Evolutionary conservation across 2,888 invertebrate species (phyloP), one percentile per base, ranked within the genome.

Genomic region (Nebria brevicollis): DNA sequence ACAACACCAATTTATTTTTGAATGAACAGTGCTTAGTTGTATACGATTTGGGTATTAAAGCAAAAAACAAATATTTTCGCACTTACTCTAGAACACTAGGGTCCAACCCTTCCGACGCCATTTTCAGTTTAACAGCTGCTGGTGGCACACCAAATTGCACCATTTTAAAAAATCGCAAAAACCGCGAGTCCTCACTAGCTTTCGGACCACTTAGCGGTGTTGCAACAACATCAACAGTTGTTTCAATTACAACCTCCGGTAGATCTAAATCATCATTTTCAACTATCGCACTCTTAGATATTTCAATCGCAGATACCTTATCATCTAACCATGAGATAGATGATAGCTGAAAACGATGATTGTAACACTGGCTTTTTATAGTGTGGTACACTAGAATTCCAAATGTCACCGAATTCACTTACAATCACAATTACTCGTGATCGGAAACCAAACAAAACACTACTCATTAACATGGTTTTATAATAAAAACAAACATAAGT

Each of bases 131-230:
- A 0, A 97, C 94, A 66, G 96, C 97, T 83, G 91, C 92, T 75
- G 92, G 88, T n/a, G 95, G 96, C 0, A 97, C 97, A 66, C 98
- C 97, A 85, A 97, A 92, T 85, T 95, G 94, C 0, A 97, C 87
- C 97, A 98, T 97, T 91, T 96, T 97, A 82, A 97, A 94, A 90
- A 94, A 97, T 88, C 93, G 94, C 34, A 92, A 91, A 89, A 94
- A 97, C 84, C 93, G 91, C 4, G 93, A 92, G 88, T 95, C 94
- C 77, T 92, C 90, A 82, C 88, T 89, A 54, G 89, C 89, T 78
- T 88, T 88, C n/a, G 88, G 84, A 1, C 88, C 88, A n/a, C 74
- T 81, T 54, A 11, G 54, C 13, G 54, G 13, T 15, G 73, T 34
- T 73, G 77, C 77, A 84, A 77, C 77, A 82, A 41, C 77, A 83